Evolutionary conservation across 2,888 invertebrate genomes (phyloP), one percentile per base, ranked within the genome.

Genomic region (Rhimphoctona megacephalus): DNA sequence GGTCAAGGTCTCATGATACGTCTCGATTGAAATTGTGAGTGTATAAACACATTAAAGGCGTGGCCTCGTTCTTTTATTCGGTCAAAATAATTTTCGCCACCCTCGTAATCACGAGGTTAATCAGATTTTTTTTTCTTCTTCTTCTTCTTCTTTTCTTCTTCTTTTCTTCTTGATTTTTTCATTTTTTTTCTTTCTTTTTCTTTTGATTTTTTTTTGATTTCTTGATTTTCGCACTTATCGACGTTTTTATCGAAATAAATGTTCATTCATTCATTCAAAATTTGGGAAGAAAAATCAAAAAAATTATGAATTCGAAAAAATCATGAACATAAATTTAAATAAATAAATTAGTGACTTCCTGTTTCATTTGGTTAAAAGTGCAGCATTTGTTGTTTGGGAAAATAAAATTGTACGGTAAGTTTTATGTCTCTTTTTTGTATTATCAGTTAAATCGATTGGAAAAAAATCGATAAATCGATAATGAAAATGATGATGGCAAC

Each of bases 1-100:
- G 78, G 76, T 61, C 73, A 81, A 73, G 77, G 81, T 69, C 33
- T 52, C 61, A 39, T 73, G 78, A 66, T 46, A 5, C 30, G 11
- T 36, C 39, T 72, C 52, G 30, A 46, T 49, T 30, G 4, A 7
- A 70, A 25, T 69, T 25, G 70, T 33, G 19, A 19, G 30, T 9
- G 49, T 70, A 17, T 17, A 22, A 17, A 14, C n/a, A 25, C 25
- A 30, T 70, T 1, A 17, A 30, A 70, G 25, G 19, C 25, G 67
- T 11, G 25, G 43, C 22, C 43, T 69, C 25, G 39, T 46, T 22
- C 43, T 39, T 69, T 25, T 6, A 43, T 39, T 43, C 14, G 22
- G 43, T 39, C 43, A 14, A 25, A 43, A 69, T 69, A 5, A 43
- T 46, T 69, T 69, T 39, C 14, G 69, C 22, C 39, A 36, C 22